phyloP scores from a whole-genome alignment of 2,113 vertebrate genomes.

The Carettochelys insculpta region DNA sequence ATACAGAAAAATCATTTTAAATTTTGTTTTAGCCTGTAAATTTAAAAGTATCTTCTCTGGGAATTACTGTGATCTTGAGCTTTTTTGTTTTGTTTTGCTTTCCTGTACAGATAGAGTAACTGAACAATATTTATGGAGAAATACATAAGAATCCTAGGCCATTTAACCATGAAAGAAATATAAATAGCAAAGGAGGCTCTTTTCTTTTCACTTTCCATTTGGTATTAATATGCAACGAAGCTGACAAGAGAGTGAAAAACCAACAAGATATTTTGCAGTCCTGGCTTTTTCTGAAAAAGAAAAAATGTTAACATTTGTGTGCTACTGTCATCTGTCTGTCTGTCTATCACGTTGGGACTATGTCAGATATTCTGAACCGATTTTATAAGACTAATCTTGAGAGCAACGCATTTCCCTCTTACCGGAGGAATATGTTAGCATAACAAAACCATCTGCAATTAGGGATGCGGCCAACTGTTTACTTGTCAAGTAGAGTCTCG shows the following conservation, averaged over 20 bases:
- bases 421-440: constrained; percentile 7
- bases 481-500: not conserved
- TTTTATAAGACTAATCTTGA: constrained; percentile 2
- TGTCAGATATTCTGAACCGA: constrained; percentile 11
- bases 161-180: constrained; percentile 23
- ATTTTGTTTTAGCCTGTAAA: constrained; percentile 57
- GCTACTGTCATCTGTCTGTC: constrained; percentile 6
- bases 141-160: not conserved
- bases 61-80: constrained; percentile 36
- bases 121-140: constrained; percentile 15
- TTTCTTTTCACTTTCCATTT: constrained; percentile 40
- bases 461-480: constrained; percentile 27
- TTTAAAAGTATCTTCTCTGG: constrained; percentile 55
- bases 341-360: not conserved
- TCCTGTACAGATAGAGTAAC: constrained; percentile 19
- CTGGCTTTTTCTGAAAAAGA: not conserved
- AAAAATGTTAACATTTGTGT: not conserved
- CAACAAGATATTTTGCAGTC: not conserved
- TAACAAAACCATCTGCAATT: constrained; percentile 18
- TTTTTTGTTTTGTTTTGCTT: constrained; percentile 34
- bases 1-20: constrained; percentile 64
- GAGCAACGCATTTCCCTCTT: constrained; percentile 21
- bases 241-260: constrained; percentile 48
- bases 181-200: constrained; percentile 7
- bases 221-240: constrained; percentile 45